Conservation (phyloP, 2,113 vertebrate genomes). For the Chlorodrepanis virens region DNA sequence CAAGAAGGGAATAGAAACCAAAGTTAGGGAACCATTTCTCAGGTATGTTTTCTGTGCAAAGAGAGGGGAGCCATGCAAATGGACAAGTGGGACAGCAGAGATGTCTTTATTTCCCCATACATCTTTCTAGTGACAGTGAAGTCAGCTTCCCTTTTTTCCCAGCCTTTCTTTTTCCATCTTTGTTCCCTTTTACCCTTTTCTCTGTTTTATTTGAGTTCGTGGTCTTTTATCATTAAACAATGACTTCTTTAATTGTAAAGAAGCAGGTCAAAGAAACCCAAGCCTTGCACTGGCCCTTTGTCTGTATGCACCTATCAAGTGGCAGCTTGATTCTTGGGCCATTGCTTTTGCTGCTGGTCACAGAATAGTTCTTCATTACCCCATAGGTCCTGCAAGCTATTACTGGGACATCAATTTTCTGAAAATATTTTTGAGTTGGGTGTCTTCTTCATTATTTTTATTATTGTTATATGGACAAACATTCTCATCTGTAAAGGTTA, state of each 20-base stretch:
- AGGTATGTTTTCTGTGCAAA: neutral
- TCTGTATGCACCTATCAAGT: slow-evolving; percentile 17
- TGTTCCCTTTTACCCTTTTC: neutral
- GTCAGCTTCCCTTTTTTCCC: neutral
- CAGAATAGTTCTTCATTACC: neutral
- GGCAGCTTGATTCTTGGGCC: neutral
- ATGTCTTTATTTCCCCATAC: neutral
- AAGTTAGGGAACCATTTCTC: neutral
- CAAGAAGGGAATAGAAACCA: neutral
- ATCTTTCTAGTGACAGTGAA: neutral
- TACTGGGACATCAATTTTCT: slow-evolving; percentile 31
- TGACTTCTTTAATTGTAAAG: slow-evolving; percentile 18
- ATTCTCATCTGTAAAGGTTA: slow-evolving; percentile 65
- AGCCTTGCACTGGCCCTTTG: slow-evolving; percentile 29
- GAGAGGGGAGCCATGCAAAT: neutral
- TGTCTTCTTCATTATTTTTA: neutral
- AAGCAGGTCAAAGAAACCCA: slow-evolving; percentile 22
- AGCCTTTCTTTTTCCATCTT: neutral
- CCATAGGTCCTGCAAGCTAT: neutral
- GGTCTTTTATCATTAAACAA: slow-evolving; percentile 41
- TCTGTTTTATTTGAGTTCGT: slow-evolving; percentile 2
- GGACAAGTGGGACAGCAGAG: neutral
- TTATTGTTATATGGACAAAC: slow-evolving; percentile 43
- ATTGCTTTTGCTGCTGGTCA: slow-evolving; percentile 19
- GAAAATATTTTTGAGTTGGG: slow-evolving; percentile 53